Evolutionary conservation across 2,797 vertebrate species (phyloP).

Genomic region (Pseudochirops cupreus): DNA sequence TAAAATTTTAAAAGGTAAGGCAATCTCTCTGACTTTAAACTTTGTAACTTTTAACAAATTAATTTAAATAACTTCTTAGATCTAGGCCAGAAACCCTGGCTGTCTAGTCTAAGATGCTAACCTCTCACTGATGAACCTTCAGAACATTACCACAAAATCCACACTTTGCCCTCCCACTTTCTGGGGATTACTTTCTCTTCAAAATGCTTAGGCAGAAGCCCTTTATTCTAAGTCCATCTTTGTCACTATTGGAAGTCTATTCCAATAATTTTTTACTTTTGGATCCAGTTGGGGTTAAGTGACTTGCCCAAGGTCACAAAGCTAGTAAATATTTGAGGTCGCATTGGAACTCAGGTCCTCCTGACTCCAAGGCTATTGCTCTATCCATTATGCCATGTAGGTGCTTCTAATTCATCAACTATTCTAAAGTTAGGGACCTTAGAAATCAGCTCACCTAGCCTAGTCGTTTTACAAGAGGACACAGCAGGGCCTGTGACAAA

Average conservation of each 20-base stretch:
- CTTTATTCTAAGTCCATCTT: background rate
- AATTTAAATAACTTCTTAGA: background rate
- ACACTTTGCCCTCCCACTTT: background rate
- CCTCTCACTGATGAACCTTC: background rate
- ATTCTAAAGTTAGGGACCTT: background rate
- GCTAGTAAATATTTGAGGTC: background rate
- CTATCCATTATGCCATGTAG: background rate
- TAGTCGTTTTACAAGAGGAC: background rate
- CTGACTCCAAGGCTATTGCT: background rate
- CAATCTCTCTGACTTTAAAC: background rate
- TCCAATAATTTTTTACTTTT: background rate
- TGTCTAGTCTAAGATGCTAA: background rate
- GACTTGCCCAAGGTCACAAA: background rate
- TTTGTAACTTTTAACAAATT: background rate
- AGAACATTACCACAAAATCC: background rate
- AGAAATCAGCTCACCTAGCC: background rate
- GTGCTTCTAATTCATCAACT: background rate
- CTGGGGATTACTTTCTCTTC: background rate
- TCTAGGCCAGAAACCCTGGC: background rate
- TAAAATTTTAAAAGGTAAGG: conserved; percentile 22
- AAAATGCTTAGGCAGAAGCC: background rate
- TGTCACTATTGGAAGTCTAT: background rate
- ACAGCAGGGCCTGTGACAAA: background rate
- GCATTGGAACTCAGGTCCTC: background rate
- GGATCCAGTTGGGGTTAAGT: background rate